Base-by-base conservation (phyloP, 2,888 invertebrate species). In the Mechanitis mazaeus region DNA sequence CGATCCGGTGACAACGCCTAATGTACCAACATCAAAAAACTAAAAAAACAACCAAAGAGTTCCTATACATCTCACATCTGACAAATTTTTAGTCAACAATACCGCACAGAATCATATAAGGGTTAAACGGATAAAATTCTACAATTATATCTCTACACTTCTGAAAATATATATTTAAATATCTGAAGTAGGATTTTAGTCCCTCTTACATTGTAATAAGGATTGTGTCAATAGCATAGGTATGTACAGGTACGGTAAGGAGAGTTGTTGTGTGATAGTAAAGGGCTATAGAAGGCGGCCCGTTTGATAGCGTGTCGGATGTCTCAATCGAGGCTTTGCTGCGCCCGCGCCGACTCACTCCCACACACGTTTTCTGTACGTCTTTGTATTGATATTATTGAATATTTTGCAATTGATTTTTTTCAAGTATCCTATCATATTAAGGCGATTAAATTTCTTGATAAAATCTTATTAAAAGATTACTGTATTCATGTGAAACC, bases 1-100 rank as follows among this genome's bases (percentile, higher is more conserved):
- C 70, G 74, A 78, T 77, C 80, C 75, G 78, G 79, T 80, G 83
- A 80, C 82, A 65, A 75, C 79, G 78, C 74, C 78, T 83, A 83
- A 82, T 81, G 81, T 77, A 77, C 77, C 79, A 73, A 78, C 74
- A 79, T 78, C 72, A 72, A 72, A 70, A 71, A 73, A 67, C 68
- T 73, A 74, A 75, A 71, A 68, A 68, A 68, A 58, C 53, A 63
- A 63, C 69, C 66, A 72, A 72, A 71, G 69, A 74, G 69, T 73
- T 78, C 79, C 80, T 70, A 80, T 80, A 80, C 84, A 81, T 81
- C 80, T 79, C 79, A 75, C 81, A 83, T 85, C 88, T 87, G 89
- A 89, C 89, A 88, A 89, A 88, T 88, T 88, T 71, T 84, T 72
- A 72, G 75, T 83, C 83, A 86, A 87, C 88, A 88, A 88, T 83